Evolutionary conservation across 2,113 vertebrate species (phyloP).

Genomic region (Calonectris borealis): DNA sequence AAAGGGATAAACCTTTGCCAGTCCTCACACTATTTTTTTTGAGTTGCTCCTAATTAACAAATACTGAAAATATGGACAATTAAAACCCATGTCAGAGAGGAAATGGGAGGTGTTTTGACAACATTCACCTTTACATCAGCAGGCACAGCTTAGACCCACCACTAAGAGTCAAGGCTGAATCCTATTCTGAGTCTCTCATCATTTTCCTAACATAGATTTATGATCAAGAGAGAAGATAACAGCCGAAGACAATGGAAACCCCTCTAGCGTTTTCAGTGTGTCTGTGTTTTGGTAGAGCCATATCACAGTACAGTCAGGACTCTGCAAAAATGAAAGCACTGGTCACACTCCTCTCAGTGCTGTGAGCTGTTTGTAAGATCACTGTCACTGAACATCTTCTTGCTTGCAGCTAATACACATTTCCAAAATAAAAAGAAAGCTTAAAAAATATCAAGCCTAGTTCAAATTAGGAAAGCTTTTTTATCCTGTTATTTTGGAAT

Average conservation of each 20-base stretch:
- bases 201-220: neutral
- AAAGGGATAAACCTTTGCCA: neutral
- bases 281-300: neutral
- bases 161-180: neutral
- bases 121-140: neutral
- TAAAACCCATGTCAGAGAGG: neutral
- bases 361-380: neutral
- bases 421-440: neutral
- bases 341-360: neutral
- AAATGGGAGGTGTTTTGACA: neutral
- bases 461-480: neutral
- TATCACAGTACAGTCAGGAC: neutral
- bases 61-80: neutral
- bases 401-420: neutral
- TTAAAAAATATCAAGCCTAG: neutral
- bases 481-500: neutral
- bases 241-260: neutral
- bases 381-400: neutral
- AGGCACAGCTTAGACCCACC: neutral
- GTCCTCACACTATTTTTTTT: neutral
- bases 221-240: neutral
- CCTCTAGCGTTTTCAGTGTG: rapidly evolving
- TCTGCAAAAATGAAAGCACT: neutral
- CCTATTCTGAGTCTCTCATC: neutral
- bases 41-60: neutral